Evolutionary conservation across 2,888 invertebrate genomes (phyloP).

Genomic region (Dolomedes plantarius): DNA sequence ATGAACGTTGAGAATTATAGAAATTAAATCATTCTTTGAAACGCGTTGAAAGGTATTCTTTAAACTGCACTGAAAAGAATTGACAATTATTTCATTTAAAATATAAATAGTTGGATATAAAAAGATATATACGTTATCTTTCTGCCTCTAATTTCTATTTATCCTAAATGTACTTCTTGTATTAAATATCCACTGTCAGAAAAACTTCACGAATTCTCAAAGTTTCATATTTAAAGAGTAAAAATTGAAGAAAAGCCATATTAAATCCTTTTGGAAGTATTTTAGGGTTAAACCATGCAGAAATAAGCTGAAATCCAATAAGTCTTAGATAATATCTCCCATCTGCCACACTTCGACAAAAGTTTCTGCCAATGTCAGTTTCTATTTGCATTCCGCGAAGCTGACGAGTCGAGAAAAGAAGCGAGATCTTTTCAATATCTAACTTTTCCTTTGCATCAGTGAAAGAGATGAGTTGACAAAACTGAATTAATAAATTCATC

Average conservation of each 20-base stretch:
- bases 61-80: no score
- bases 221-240: no score
- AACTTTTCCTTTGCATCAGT: not conserved
- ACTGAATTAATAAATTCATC: not conserved
- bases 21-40: no score
- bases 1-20: no score
- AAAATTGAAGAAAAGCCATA: not conserved
- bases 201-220: no score
- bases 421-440: not conserved
- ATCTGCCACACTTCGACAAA: conserved; percentile 2
- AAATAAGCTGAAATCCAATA: not conserved
- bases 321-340: not conserved
- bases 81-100: no score
- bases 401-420: not conserved
- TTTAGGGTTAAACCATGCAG: not conserved
- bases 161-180: no score
- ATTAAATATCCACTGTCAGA: no score
- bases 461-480: not conserved
- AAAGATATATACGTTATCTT: no score
- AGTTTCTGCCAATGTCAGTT: not conserved
- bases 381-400: not conserved
- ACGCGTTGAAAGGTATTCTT: no score
- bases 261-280: not conserved
- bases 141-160: no score
- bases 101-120: no score